A percentile compares a stretch with the other conserved stretches of the same genome.
These are phyloP conservation scores for Lasiurus cinereus DNA, from an alignment of 2,113 vertebrate genomes.

Conservation along the genomic window DNA sequence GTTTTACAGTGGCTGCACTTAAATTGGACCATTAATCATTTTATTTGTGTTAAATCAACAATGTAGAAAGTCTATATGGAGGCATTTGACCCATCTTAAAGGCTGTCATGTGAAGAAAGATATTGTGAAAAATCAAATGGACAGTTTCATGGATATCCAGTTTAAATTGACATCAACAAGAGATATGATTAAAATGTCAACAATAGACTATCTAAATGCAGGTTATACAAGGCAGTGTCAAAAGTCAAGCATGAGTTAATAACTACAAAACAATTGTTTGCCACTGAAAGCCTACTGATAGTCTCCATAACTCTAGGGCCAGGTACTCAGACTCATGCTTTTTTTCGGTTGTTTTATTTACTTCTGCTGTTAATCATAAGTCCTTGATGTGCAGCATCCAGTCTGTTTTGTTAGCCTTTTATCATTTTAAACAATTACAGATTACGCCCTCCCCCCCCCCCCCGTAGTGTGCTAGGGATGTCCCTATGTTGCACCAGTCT, in stretches of 20 bases:
- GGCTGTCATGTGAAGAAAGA: neutral
- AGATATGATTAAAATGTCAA: constrained; percentile 45
- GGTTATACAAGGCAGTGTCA: constrained; percentile 39
- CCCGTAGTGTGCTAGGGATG: constrained; percentile 60
- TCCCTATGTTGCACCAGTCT: constrained; percentile 69
- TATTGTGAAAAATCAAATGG: neutral
- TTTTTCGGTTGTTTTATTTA: constrained; percentile 53
- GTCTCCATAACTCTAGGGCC: constrained; percentile 5
- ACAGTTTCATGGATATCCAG: neutral
- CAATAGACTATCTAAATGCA: neutral
- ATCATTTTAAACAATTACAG: constrained; percentile 72
- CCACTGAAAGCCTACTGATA: neutral
- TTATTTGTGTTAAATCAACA: constrained; percentile 51
- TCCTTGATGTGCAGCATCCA: neutral
- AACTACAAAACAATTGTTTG: constrained; percentile 7
- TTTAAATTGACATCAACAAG: neutral
- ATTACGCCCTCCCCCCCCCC: constrained; percentile 31
- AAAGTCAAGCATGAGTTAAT: constrained; percentile 15
- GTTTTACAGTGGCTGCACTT: constrained; percentile 52
- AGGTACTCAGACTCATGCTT: constrained; percentile 24
- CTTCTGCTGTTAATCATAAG: constrained; percentile 49
- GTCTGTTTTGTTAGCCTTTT: constrained; percentile 67
- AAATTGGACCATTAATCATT: constrained; percentile 61
- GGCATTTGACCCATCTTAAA: neutral
- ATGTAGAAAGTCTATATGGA: neutral